phyloP scores from a whole-genome alignment of 2,113 vertebrate genomes.

The Odocoileus hemionus region DNA sequence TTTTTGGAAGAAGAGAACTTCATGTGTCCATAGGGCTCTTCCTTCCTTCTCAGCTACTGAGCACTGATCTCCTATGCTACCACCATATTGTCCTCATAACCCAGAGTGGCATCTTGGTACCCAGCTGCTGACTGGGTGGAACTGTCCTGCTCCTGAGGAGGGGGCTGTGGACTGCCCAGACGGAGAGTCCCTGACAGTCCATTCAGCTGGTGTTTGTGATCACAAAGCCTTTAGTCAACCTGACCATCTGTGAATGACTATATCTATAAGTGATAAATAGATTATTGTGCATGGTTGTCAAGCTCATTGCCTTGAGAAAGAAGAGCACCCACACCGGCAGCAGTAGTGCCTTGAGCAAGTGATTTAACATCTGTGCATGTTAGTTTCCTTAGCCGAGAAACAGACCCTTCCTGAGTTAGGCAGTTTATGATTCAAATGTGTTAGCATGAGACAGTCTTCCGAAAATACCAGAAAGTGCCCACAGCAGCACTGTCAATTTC shows the following conservation, averaged over 20 bases:
- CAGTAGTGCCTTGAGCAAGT: background rate
- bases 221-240: background rate
- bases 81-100: background rate
- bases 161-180: background rate
- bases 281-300: no score
- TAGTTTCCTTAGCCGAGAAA: background rate
- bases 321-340: background rate
- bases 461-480: background rate
- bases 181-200: background rate
- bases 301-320: background rate
- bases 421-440: background rate
- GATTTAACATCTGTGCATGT: background rate
- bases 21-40: background rate
- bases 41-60: background rate
- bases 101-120: background rate
- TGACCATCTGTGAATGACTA: background rate
- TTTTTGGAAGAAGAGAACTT: background rate
- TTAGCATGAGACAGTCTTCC: background rate
- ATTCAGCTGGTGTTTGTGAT: background rate
- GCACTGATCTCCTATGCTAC: background rate
- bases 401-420: background rate
- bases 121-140: background rate
- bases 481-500: background rate
- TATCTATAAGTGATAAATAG: background rate
- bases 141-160: background rate